Conservation (phyloP, 2,113 vertebrate genomes). For the Ardeotis arabs region DNA sequence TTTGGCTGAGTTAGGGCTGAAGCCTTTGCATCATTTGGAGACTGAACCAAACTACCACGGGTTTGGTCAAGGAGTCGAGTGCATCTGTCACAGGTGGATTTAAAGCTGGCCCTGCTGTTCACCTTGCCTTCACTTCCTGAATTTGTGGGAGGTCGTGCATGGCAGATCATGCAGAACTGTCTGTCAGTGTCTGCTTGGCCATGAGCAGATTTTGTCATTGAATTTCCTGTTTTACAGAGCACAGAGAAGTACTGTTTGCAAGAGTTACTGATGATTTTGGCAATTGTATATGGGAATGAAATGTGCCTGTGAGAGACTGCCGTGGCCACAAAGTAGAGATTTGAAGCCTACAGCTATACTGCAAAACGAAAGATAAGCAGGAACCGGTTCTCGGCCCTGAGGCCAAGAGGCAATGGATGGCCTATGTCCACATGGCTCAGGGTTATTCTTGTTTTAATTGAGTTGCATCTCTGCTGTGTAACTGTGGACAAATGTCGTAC, state of each 20-base stretch:
- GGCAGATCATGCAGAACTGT: neutral
- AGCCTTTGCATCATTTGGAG: neutral
- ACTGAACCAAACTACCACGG: neutral
- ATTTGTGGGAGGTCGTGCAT: rapidly evolving
- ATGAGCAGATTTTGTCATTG: neutral
- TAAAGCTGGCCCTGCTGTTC: neutral
- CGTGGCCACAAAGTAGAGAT: neutral
- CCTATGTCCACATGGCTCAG: neutral
- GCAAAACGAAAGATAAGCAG: neutral
- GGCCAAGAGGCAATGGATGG: neutral
- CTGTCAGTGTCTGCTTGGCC: neutral
- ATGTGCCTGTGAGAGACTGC: neutral
- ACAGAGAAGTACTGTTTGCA: neutral
- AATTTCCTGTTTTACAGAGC: neutral
- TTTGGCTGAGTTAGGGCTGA: neutral
- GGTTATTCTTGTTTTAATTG: neutral
- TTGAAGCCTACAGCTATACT: neutral
- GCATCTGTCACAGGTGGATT: neutral
- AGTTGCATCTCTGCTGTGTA: neutral
- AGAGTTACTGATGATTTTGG: neutral
- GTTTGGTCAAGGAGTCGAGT: neutral
- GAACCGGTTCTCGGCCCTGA: neutral
- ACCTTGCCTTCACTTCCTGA: neutral
- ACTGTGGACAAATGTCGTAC: neutral
- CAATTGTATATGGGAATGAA: neutral